Evolutionary conservation across 1,140 invertebrate genomes (phyloP), one percentile per base, ranked within the genome.

Genomic region (Ostrea edulis): DNA sequence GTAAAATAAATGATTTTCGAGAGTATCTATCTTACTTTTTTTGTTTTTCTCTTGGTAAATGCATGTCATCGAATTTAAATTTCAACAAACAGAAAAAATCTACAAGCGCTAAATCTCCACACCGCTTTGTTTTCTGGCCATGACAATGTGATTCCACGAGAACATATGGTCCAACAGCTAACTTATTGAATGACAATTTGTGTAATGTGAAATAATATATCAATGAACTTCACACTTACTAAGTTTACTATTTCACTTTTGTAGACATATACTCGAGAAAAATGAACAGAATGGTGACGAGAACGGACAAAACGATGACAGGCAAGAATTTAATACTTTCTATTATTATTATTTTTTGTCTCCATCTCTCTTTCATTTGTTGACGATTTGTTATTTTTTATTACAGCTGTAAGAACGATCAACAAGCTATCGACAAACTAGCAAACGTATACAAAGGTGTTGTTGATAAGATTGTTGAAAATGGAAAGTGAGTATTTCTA

Each of bases 341-440:
- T 25, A 25, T 25, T 29, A 7, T 25, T 22, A 0, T 22, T 25
- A 71, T 29, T 77, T 44, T 29, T 2, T 25, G 22, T 35, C 9
- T 35, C 25, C 0, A 77, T 14, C 11, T 1, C 5, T 44, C 35
- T 44, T 44, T 44, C 5, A 44, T 44, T 44, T 44, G 35, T 44
- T 44, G 2, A 44, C 35, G 5, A 44, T 44, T 44, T 44, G 5
- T 2, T 44, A 44, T 5, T 2, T 44, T 44, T 44, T 44, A 44
- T 44, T 44, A 77, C 68, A 77, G 68, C 25, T 77, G 68, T 11
- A 77, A 77, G 29, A 77, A 77, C 35, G 68, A 77, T 77, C 68
- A 77, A 17, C 68, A 77, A 35, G 68, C 68, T 29, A 77, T 77
- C 7, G 29, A 77, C 25, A 77, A 14, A 77, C 11, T 77, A 14